Conservation (phyloP, 2,797 vertebrate species). For the Pseudochirops corinnae region DNA sequence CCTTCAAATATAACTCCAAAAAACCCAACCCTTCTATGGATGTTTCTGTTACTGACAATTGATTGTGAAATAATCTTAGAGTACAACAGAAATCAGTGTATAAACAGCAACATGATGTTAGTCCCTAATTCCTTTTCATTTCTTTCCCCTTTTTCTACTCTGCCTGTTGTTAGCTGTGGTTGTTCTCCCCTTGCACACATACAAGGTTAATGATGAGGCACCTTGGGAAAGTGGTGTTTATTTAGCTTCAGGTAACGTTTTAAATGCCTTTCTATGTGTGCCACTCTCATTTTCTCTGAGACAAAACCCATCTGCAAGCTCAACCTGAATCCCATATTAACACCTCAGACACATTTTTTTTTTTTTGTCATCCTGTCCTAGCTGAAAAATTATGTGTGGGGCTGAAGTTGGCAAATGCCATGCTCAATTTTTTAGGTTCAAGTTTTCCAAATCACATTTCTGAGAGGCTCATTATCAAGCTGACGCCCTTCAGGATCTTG, state of each 20-base stretch:
- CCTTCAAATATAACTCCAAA: not conserved
- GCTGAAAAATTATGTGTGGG: conserved; percentile 77
- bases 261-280: conserved; percentile 56
- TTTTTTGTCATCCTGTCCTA: conserved; percentile 70
- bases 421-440: conserved; percentile 69
- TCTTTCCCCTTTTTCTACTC: not conserved
- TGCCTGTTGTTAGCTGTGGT: not conserved
- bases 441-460: conserved; percentile 77
- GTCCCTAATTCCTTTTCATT: not conserved
- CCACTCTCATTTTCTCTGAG: conserved; percentile 69
- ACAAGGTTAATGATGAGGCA: conserved; percentile 75
- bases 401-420: conserved; percentile 75
- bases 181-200: not conserved
- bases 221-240: conserved; percentile 70
- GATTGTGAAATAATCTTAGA: not conserved
- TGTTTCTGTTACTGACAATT: not conserved
- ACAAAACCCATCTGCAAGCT: conserved; percentile 68
- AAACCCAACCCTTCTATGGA: not conserved
- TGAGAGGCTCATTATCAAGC: conserved; percentile 74
- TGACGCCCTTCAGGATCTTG: conserved; percentile 55
- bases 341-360: conserved; percentile 53
- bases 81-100: not conserved
- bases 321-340: conserved; percentile 69
- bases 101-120: not conserved
- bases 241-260: conserved; percentile 76